Evolutionary conservation across 2,888 invertebrate genomes (phyloP), one percentile per base, ranked within the genome.

Genomic region (Xanthorhoe spadicearia): DNA sequence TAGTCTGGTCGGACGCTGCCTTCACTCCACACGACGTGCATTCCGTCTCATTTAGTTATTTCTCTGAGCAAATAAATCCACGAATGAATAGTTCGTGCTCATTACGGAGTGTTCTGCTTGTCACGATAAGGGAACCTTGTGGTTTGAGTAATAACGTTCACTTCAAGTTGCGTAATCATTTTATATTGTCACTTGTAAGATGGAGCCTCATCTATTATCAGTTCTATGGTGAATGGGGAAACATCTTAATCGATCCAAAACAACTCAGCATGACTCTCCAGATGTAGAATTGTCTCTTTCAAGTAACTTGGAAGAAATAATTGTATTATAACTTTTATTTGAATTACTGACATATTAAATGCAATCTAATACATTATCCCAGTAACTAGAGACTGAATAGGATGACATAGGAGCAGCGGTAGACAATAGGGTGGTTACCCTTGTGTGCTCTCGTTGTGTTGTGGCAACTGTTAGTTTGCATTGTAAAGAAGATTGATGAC

Each of bases 21-120:
- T 88, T 84, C 86, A 85, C 88, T 87, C 86, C 85, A 87, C 90
- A 89, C 87, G 89, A 88, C 86, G 81, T 78, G 83, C 91, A 92
- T 92, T 91, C 92, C 90, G 78, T 81, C 83, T 82, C 79, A 77
- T 77, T 79, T 78, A 82, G 81, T 80, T 79, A 81, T 80, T 77
- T 80, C 79, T 83, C 79, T 81, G 81, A 77, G 74, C 77, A 81
- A 83, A 85, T 88, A 86, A 84, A 87, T 84, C 81, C 81, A 85
- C 83, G 78, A 84, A 82, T 80, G 78, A 82, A 74, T 72, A 65
- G 69, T 72, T 68, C 61, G 61, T 67, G 66, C 75, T 83, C 81
- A 80, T 84, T 83, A 80, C 75, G 75, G 73, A 80, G 65, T 78
- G 78, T 79, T 78, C 74, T 75, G 77, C 74, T 77, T 78, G 77